These are phyloP conservation scores for Boloria euphrosyne DNA, from an alignment of 2,888 invertebrate genomes.

Conservation along the genomic window DNA sequence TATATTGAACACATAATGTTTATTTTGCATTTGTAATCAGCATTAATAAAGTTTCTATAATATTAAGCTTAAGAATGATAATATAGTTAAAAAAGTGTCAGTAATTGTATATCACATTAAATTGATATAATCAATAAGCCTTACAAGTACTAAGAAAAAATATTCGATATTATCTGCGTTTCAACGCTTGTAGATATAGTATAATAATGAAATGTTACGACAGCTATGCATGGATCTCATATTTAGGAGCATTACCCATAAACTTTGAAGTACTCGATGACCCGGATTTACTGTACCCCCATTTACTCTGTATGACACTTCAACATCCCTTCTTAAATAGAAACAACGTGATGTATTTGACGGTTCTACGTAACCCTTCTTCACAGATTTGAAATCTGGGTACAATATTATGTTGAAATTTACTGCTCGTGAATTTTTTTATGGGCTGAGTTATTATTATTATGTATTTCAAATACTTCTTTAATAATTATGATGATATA, in stretches of 20 bases:
- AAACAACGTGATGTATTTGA: slow-evolving; percentile 63
- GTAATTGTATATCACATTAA: too few relatives aligned
- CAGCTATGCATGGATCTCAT: neutral
- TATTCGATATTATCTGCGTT: neutral
- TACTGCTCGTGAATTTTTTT: neutral
- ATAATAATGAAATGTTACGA: neutral
- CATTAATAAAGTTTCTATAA: too few relatives aligned
- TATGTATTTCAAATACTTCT: too few relatives aligned
- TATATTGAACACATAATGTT: too few relatives aligned
- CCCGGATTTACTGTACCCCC: slow-evolving; percentile 63
- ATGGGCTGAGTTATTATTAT: too few relatives aligned
- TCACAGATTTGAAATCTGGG: slow-evolving; percentile 25
- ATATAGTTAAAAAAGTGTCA: too few relatives aligned
- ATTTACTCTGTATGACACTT: slow-evolving; percentile 68
- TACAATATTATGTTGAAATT: neutral
- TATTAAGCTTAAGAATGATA: too few relatives aligned
- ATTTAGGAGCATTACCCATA: slow-evolving; percentile 48
- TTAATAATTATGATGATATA: too few relatives aligned
- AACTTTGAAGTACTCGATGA: slow-evolving; percentile 64
- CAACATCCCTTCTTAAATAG: slow-evolving; percentile 67
- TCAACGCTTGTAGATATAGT: slow-evolving; percentile 4
- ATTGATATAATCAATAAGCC: too few relatives aligned
- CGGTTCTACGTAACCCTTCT: slow-evolving; percentile 45
- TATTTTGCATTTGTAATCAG: too few relatives aligned
- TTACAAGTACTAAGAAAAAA: too few relatives aligned